Evolutionary conservation across 2,888 invertebrate species (phyloP).

Genomic region (Euzophera pinguis): DNA sequence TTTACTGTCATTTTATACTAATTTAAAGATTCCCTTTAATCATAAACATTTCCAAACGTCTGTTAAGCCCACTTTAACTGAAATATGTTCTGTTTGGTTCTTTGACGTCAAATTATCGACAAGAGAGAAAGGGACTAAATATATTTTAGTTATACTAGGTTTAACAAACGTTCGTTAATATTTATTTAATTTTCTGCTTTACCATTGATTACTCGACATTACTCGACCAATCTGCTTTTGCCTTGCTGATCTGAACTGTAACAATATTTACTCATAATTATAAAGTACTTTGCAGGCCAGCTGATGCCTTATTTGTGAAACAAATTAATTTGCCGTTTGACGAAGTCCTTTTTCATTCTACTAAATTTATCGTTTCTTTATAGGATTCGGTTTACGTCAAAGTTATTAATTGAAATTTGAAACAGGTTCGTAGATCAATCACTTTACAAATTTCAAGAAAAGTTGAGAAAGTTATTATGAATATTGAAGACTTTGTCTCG

Average conservation of each 20-base stretch:
- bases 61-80: no score
- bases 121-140: no score
- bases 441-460: background rate
- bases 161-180: no score
- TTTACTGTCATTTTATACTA: no score
- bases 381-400: slow-evolving; percentile 17
- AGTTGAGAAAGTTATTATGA: background rate
- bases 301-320: slow-evolving; percentile 20
- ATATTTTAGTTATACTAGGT: background rate
- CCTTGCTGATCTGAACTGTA: background rate
- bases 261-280: slow-evolving; percentile 10
- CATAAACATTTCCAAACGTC: no score
- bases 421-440: background rate
- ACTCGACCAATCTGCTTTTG: background rate
- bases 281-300: slow-evolving; percentile 11
- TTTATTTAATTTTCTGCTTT: no score
- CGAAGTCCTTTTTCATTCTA: slow-evolving; percentile 20
- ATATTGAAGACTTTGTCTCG: background rate
- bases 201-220: background rate
- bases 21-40: no score
- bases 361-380: slow-evolving; percentile 20
- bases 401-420: slow-evolving; percentile 1
- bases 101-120: no score
- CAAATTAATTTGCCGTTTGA: slow-evolving; percentile 20
- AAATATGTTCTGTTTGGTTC: no score